Evolutionary conservation across 1,140 invertebrate genomes (phyloP), one percentile per base, ranked within the genome.

Genomic region (Euura saliciscinereae): DNA sequence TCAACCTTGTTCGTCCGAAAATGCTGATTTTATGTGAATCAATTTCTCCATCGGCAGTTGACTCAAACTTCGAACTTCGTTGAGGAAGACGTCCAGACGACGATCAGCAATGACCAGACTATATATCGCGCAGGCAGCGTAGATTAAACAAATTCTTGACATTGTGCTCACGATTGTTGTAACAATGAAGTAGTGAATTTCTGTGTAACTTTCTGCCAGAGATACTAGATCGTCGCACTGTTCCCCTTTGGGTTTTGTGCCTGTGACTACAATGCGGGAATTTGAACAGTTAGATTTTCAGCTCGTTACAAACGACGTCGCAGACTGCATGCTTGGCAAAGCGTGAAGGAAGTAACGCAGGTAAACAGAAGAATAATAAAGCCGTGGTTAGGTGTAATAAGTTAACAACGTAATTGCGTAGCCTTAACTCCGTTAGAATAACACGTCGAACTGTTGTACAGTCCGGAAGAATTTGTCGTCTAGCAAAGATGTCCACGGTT

Each of bases 11-110:
- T 74, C 76, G 6, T 73, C 78, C 5, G 43, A 43, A 51, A 87
- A 78, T 0, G 83, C 83, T 59, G 82, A 84, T 77, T 86, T 89
- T 2, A 91, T 82, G 76, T 86, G 77, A 3, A 91, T 81, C 43
- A 91, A 77, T 76, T 85, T 84, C 3, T 87, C 77, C 67, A 91
- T 75, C 6, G 90, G 89, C 42, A 91, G 75, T 79, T 89, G 88
- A 77, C 87, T 90, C n/a, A 91, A 79, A 73, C 85, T 85, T 75
- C 82, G 79, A 7, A 90, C 78, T 78, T 90, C 88, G 44, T 85
- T 76, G 1, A 73, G n/a, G 72, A 84, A 82, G 67, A 80, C 80
- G 72, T 79, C 76, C 6, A 28, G 28, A 28, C 28, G 28, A 28
- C 0, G 28, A 28, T 28, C 28, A 28, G 28, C 28, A 68, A 45